A percentile compares a stretch with the other conserved stretches of the same genome.
Evolutionary conservation across 2,113 vertebrate species (phyloP).

Genomic region (Sylvicapra grimmia): DNA sequence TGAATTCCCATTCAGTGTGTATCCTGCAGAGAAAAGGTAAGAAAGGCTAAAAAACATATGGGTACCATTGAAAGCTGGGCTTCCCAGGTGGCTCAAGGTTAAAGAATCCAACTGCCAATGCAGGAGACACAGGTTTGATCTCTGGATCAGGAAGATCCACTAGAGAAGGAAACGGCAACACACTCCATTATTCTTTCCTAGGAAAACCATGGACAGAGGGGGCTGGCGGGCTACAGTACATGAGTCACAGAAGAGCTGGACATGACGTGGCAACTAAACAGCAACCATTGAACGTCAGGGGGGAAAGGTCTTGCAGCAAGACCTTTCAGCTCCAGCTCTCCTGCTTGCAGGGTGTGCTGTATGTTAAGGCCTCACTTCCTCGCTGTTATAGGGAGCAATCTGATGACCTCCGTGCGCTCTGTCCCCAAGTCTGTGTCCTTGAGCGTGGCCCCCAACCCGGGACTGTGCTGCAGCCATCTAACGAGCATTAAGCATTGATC

Average conservation of each 20-base stretch:
- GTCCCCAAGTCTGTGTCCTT: background rate
- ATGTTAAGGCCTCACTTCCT: background rate
- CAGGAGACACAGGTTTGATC: background rate
- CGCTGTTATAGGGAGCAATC: background rate
- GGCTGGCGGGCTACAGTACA: background rate
- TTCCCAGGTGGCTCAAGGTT: background rate
- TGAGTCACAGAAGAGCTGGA: background rate
- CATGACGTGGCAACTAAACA: background rate
- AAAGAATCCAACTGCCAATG: background rate
- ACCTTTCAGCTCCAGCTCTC: background rate
- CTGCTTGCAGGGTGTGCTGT: background rate
- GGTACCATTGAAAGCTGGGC: background rate
- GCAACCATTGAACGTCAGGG: background rate
- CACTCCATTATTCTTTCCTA: background rate
- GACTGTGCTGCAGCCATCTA: no score
- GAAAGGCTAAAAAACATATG: background rate
- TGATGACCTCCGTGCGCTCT: background rate
- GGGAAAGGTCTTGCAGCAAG: background rate
- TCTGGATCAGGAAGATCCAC: background rate
- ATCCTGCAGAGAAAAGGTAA: background rate
- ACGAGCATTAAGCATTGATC: background rate
- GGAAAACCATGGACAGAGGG: background rate
- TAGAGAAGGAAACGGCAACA: background rate
- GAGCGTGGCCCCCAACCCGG: rapidly evolving
- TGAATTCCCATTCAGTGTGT: background rate